Conservation (phyloP, 2,888 invertebrate species). For the Linyphia triangularis region DNA sequence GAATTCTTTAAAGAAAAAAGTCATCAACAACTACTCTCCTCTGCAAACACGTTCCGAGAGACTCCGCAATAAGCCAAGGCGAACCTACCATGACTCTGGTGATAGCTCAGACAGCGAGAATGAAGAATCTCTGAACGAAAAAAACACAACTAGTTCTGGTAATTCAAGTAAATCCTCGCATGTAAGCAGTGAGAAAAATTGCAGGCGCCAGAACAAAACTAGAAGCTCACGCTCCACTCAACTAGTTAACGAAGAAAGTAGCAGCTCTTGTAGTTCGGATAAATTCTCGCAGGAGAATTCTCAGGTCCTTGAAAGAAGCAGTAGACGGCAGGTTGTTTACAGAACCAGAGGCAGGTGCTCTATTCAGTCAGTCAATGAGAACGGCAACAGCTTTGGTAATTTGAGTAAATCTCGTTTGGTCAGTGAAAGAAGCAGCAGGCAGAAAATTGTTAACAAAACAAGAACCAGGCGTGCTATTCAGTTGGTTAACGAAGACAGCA, state of each 20-base stretch:
- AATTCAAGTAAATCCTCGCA: constrained; percentile 37
- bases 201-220: neutral
- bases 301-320: neutral
- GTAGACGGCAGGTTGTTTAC: neutral
- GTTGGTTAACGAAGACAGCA: neutral
- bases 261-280: too few species aligned
- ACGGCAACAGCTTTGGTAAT: too few species aligned
- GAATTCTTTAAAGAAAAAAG: constrained; percentile 1
- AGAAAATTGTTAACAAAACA: too few species aligned
- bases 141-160: constrained; percentile 19
- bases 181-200: too few species aligned
- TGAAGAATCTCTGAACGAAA: constrained; percentile 19
- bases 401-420: too few species aligned
- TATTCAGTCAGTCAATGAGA: too few species aligned
- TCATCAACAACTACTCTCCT: neutral
- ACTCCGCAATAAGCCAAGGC: neutral
- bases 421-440: neutral
- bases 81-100: constrained; percentile 5
- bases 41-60: constrained; percentile 21
- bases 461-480: neutral
- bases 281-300: neutral
- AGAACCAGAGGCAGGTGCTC: too few species aligned
- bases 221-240: neutral
- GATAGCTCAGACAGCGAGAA: constrained; percentile 24
- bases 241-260: neutral